Conservation (phyloP, 1,140 invertebrate species). For the Eciton burchellii region DNA sequence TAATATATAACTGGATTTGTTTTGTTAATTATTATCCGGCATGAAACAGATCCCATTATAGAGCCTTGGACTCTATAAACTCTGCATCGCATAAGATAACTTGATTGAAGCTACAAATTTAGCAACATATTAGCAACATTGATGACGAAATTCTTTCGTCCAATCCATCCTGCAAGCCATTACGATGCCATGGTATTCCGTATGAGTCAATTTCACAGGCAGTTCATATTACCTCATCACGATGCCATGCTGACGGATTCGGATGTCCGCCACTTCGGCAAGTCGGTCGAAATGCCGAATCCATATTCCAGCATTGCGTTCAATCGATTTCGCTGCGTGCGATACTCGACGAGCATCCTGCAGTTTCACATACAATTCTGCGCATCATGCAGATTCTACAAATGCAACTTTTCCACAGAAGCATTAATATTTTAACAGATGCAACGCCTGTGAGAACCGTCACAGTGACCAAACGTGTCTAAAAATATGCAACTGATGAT, state of each 20-base stretch:
- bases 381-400: no score
- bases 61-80: constrained; percentile 17
- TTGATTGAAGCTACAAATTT: constrained; percentile 8
- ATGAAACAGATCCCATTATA: neutral
- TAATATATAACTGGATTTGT: neutral
- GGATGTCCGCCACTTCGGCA: neutral
- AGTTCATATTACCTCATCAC: constrained; percentile 12
- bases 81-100: neutral
- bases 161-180: constrained; percentile 11
- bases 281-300: neutral
- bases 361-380: no score
- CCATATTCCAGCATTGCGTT: constrained; percentile 12
- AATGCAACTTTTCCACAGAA: no score
- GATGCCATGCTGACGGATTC: constrained; percentile 19
- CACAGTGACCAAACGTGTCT: no score
- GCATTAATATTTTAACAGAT: no score
- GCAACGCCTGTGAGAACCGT: no score
- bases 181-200: neutral
- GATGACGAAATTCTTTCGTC: constrained; percentile 5
- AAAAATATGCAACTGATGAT: no score
- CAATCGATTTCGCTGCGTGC: constrained; percentile 4
- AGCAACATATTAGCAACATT: neutral
- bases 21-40: neutral
- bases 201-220: constrained; percentile 12
- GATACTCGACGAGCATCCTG: no score